Evolutionary conservation across 2,888 invertebrate species (phyloP).

Genomic region (Acronicta aceris): DNA sequence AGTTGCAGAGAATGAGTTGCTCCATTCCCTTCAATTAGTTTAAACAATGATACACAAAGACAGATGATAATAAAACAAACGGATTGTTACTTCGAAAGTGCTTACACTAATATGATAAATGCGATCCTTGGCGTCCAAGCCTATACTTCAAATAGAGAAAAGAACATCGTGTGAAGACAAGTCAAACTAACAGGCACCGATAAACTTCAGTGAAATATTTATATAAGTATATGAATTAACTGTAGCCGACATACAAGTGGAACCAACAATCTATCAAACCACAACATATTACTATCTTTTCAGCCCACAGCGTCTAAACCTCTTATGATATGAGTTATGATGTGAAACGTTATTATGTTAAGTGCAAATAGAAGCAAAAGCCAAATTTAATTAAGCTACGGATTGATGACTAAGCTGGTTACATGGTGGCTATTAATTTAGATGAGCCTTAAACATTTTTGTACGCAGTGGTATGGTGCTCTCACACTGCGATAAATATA

Average conservation of each 20-base stretch:
- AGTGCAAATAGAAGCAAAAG: not conserved
- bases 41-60: not conserved
- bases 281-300: not conserved
- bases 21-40: too few relatives aligned
- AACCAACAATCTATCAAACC: not conserved
- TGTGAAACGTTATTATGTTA: not conserved
- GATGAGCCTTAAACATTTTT: not conserved
- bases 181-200: not conserved
- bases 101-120: not conserved
- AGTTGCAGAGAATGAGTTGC: not conserved
- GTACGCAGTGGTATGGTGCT: not conserved
- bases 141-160: not conserved
- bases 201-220: not conserved
- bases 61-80: not conserved
- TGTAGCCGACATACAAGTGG: not conserved
- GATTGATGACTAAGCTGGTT: not conserved
- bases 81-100: not conserved
- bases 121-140: not conserved
- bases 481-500: not conserved
- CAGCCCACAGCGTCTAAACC: not conserved
- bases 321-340: not conserved
- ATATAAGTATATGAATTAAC: not conserved
- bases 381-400: not conserved
- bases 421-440: not conserved
- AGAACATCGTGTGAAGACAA: not conserved